These are phyloP conservation scores for Nasonia oneida DNA, from an alignment of 2,888 invertebrate species.

Conservation along the genomic window DNA sequence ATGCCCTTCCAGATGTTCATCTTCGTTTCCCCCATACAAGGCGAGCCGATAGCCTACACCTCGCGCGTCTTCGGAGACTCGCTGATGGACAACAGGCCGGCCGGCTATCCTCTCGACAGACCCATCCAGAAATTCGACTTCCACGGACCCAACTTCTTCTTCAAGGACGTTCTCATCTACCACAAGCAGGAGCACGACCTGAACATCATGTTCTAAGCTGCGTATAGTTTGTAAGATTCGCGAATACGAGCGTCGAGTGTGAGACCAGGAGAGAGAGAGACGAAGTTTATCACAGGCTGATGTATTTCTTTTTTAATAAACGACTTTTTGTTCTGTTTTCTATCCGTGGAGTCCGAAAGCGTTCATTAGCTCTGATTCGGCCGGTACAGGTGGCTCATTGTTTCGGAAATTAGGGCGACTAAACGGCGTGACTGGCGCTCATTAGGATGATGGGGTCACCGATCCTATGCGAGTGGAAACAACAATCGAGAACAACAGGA, in stretches of 20 bases:
- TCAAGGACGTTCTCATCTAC: conserved; percentile 84
- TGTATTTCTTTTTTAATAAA: conserved; percentile 19
- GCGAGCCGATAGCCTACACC: conserved; percentile 79
- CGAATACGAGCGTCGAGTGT: background rate
- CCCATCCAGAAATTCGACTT: conserved; percentile 81
- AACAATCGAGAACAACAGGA: conserved; percentile 21
- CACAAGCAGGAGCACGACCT: conserved; percentile 60
- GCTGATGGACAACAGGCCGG: conserved; percentile 83
- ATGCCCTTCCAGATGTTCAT: conserved; percentile 84
- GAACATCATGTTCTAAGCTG: conserved; percentile 47
- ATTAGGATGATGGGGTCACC: background rate
- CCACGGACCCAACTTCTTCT: conserved; percentile 85
- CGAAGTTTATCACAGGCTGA: conserved; percentile 4
- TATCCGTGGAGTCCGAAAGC: background rate
- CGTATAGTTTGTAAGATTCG: conserved; percentile 5
- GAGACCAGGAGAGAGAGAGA: background rate
- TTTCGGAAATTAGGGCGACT: background rate
- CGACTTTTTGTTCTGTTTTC: background rate
- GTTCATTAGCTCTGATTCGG: background rate
- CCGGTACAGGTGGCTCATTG: background rate
- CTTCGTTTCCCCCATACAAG: conserved; percentile 82
- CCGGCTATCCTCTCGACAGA: conserved; percentile 89
- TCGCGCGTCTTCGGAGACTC: conserved; percentile 76
- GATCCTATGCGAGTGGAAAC: background rate
- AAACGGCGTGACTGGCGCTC: conserved; percentile 8